phyloP scores from a whole-genome alignment of 2,888 invertebrate species.

The Oxytorus armatus region DNA sequence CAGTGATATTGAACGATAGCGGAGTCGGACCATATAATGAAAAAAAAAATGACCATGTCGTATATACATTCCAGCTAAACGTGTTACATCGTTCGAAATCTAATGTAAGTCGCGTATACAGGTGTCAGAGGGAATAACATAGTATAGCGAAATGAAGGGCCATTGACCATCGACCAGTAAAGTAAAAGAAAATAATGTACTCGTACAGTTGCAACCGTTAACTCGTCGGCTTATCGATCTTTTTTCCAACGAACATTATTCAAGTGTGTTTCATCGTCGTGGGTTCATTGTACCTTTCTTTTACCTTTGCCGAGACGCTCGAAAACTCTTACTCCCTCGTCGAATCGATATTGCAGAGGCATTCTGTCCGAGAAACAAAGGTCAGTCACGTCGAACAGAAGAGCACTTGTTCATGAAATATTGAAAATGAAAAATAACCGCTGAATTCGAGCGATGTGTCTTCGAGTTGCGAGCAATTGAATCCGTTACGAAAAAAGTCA shows the following conservation, averaged over 20 bases:
- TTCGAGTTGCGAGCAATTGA: background rate
- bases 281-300: conserved; percentile 65
- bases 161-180: conserved; percentile 16
- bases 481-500: background rate
- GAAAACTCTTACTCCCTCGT: conserved; percentile 59
- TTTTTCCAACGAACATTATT: conserved; percentile 60
- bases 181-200: conserved; percentile 6
- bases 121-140: conserved; percentile 33
- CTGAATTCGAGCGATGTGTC: conserved; percentile 9
- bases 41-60: conserved; percentile 35
- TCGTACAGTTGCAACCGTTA: conserved; percentile 42
- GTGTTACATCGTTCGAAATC: conserved; percentile 30
- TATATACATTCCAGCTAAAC: conserved; percentile 5
- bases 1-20: conserved; percentile 21
- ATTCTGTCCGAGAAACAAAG: conserved; percentile 41
- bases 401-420: background rate
- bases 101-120: conserved; percentile 37
- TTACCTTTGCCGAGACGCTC: conserved; percentile 52
- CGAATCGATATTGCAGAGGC: conserved; percentile 59
- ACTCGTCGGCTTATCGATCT: conserved; percentile 63
- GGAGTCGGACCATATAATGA: background rate
- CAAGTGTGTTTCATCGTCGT: conserved; percentile 53
- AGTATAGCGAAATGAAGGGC: conserved; percentile 31
- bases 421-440: background rate
- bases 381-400: conserved; percentile 44